Conservation (phyloP, 2,797 vertebrate species). For the Simalia tracyae region DNA sequence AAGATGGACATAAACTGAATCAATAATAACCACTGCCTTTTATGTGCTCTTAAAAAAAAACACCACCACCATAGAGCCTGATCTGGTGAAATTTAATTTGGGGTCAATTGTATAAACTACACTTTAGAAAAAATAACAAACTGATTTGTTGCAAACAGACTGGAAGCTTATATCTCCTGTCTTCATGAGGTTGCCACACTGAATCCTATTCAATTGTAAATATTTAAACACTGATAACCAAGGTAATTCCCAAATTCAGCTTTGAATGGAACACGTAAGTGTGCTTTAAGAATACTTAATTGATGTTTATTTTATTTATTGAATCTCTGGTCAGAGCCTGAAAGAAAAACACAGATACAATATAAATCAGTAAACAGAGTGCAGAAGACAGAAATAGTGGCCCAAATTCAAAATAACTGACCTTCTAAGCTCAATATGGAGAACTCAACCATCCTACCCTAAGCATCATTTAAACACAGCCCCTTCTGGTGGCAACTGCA, state of each 20-base stretch:
- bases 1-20: neutral
- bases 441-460: neutral
- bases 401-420: neutral
- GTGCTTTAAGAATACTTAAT: neutral
- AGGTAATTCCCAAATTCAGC: neutral
- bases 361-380: neutral
- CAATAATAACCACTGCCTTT: neutral
- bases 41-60: neutral
- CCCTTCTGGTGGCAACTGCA: neutral
- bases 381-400: neutral
- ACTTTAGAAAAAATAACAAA: neutral
- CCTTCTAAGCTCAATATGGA: neutral
- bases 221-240: neutral
- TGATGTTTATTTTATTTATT: neutral
- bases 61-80: neutral
- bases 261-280: neutral
- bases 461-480: neutral
- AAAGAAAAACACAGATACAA: neutral
- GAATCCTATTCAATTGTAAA: neutral
- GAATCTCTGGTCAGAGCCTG: neutral
- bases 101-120: neutral
- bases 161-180: neutral
- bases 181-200: neutral
- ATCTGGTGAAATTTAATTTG: neutral
- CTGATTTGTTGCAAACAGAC: neutral